Evolutionary conservation across 2,113 vertebrate genomes (phyloP).

Genomic region (Sprattus sprattus): DNA sequence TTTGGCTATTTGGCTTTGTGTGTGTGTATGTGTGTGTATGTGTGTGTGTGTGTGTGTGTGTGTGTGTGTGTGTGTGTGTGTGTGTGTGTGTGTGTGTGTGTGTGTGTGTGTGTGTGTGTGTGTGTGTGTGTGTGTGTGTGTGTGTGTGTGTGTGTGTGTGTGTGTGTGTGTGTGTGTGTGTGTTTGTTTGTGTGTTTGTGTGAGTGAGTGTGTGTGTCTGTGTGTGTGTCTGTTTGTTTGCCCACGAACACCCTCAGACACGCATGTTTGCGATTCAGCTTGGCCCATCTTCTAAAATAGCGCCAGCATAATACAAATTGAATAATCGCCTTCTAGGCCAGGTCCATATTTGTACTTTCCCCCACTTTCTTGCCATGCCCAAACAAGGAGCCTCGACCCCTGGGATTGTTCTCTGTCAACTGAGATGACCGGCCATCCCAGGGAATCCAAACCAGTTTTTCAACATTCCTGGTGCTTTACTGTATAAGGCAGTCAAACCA

Average conservation of each 20-base stretch:
- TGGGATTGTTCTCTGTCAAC: constrained; percentile 7
- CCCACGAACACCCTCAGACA: neutral
- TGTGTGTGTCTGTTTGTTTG: neutral
- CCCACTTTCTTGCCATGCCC: neutral
- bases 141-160: neutral
- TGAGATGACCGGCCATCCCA: constrained; percentile 23
- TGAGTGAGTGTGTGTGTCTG: neutral
- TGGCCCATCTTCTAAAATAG: constrained; percentile 21
- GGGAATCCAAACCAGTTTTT: constrained; percentile 26
- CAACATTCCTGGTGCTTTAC: constrained; percentile 26
- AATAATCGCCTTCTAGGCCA: constrained; percentile 12
- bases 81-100: neutral
- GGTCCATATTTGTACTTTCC: constrained; percentile 28
- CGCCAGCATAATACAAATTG: constrained; percentile 7
- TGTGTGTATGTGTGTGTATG: neutral
- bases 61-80: neutral
- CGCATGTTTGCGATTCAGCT: neutral
- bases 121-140: neutral
- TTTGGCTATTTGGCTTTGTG: neutral
- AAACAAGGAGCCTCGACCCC: constrained; percentile 28
- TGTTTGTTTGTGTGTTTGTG: neutral
- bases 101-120: neutral
- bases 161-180: neutral
- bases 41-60: neutral
- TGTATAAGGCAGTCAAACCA: constrained; percentile 37